These are phyloP conservation scores for Baryphthengus martii DNA, from an alignment of 2,113 vertebrate species.

Conservation along the genomic window DNA sequence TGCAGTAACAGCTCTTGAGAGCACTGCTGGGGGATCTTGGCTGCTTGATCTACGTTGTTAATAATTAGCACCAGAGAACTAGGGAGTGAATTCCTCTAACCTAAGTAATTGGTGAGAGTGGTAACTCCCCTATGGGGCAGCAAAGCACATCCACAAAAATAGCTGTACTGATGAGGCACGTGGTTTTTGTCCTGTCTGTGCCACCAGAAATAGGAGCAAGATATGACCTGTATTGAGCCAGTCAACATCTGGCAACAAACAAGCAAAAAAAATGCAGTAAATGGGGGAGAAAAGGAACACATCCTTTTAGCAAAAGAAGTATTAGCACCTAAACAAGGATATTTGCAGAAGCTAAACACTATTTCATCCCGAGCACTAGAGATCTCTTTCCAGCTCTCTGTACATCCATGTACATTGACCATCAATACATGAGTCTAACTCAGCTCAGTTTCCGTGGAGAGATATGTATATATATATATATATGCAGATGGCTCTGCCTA, in stretches of 20 bases:
- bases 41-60: neutral
- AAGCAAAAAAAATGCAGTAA: neutral
- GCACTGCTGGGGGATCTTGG: neutral
- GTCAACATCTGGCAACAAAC: neutral
- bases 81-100: neutral
- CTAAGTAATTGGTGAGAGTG: neutral
- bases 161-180: neutral
- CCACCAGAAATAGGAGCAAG: neutral
- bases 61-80: neutral
- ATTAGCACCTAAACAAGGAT: neutral
- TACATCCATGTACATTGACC: neutral
- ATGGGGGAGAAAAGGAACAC: neutral
- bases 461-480: neutral
- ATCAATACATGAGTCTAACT: neutral
- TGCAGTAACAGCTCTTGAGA: neutral
- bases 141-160: neutral
- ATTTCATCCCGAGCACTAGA: neutral
- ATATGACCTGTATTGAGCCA: neutral
- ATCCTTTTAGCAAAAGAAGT: neutral
- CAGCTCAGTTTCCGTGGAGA: neutral
- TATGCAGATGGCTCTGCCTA: neutral
- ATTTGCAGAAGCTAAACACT: neutral
- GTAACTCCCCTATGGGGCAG: neutral
- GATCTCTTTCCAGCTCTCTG: neutral
- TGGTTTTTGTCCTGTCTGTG: neutral